phyloP scores from a whole-genome alignment of 1,140 invertebrate species.

The Cotesia typhae region DNA sequence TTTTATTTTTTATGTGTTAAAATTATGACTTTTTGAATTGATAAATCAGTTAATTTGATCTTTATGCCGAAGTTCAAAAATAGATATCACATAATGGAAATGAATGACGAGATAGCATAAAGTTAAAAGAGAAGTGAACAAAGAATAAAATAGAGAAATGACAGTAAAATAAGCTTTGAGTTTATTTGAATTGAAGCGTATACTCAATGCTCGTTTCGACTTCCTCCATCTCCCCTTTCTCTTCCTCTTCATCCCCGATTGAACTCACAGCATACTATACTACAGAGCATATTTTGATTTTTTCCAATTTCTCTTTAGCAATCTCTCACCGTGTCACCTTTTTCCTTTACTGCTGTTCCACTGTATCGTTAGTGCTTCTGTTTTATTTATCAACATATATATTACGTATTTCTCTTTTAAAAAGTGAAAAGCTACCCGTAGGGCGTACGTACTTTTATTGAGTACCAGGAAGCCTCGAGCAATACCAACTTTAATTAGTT shows the following conservation, averaged over 20 bases:
- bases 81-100: too few relatives aligned
- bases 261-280: not conserved
- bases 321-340: slow-evolving; percentile 25
- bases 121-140: slow-evolving; percentile 20
- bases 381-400: slow-evolving; percentile 13
- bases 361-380: slow-evolving; percentile 8
- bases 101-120: not conserved
- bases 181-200: slow-evolving; percentile 37
- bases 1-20: too few relatives aligned
- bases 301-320: slow-evolving; percentile 24
- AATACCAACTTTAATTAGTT: slow-evolving; percentile 47
- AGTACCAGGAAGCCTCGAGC: slow-evolving; percentile 30
- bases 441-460: slow-evolving; percentile 23
- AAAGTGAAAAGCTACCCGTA: slow-evolving; percentile 30
- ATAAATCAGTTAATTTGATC: not conserved
- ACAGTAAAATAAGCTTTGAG: slow-evolving; percentile 30
- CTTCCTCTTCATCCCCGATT: too few relatives aligned
- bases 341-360: slow-evolving; percentile 11
- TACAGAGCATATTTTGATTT: slow-evolving; percentile 34
- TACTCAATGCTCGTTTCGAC: slow-evolving; percentile 31
- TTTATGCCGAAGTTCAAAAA: not conserved
- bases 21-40: too few relatives aligned
- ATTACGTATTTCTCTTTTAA: slow-evolving; percentile 4
- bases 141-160: slow-evolving; percentile 22
- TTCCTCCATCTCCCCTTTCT: not conserved